Evolutionary conservation across 2,888 invertebrate species (phyloP).

Genomic region (Panorpa germanica): DNA sequence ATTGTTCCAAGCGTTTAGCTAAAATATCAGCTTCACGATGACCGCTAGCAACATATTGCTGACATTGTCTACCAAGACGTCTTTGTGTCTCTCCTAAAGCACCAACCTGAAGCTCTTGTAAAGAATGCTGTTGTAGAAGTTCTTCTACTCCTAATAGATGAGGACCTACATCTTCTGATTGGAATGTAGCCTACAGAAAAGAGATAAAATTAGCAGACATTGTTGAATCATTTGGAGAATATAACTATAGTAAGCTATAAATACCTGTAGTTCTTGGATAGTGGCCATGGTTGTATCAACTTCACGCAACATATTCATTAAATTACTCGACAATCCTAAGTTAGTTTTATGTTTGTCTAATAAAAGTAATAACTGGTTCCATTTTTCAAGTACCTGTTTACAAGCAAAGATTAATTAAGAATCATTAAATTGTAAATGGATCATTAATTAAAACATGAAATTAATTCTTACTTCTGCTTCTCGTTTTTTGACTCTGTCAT

Average conservation of each 20-base stretch:
- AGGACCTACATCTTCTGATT: conserved; percentile 77
- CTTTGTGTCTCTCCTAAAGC: conserved; percentile 74
- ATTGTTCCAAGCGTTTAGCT: conserved; percentile 49
- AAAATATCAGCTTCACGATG: conserved; percentile 36
- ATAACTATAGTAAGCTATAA: too few relatives aligned
- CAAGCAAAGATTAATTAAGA: too few relatives aligned
- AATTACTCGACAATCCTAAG: conserved; percentile 56
- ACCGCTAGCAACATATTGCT: conserved; percentile 33
- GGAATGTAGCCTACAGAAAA: conserved; percentile 41
- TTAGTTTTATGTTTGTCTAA: conserved; percentile 68
- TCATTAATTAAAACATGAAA: neutral
- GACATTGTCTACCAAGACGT: conserved; percentile 49
- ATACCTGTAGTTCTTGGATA: conserved; percentile 65
- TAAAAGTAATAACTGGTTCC: conserved; percentile 69
- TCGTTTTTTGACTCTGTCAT: conserved; percentile 55
- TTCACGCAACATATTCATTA: conserved; percentile 79
- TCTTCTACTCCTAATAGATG: conserved; percentile 92
- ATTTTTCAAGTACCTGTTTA: conserved; percentile 72
- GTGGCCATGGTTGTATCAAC: conserved; percentile 77
- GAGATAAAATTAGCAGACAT: too few relatives aligned
- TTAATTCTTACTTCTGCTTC: neutral
- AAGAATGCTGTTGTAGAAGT: conserved; percentile 77
- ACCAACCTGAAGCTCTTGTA: conserved; percentile 81
- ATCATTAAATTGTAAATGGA: too few relatives aligned
- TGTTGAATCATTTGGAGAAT: too few relatives aligned